Percentiles rank a stretch among this genome's conserved stretches.
Evolutionary conservation across 2,797 vertebrate genomes (phyloP).

Genomic region (Synanceia verrucosa): DNA sequence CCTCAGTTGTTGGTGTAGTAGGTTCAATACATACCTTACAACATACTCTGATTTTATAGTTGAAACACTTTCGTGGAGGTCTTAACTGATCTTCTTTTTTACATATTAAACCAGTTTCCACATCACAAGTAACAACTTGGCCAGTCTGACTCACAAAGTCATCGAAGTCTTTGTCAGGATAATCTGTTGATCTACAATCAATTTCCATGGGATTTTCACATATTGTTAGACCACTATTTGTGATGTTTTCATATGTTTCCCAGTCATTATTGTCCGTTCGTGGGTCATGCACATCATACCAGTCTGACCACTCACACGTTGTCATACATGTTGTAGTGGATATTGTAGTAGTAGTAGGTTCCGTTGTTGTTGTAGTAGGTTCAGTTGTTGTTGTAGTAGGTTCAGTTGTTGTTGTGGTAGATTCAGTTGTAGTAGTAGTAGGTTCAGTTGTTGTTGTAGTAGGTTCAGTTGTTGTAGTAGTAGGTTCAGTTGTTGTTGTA

Average conservation of each 20-base stretch:
- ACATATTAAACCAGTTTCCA: constrained; percentile 69
- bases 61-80: constrained; percentile 57
- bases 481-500: no score
- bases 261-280: constrained; percentile 45
- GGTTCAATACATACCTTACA: constrained; percentile 18
- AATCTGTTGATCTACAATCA: constrained; percentile 34
- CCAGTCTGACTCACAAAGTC: background rate
- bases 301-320: constrained; percentile 79
- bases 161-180: constrained; percentile 27
- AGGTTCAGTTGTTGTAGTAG: no score
- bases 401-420: no score
- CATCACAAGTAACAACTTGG: constrained; percentile 64
- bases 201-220: constrained; percentile 62
- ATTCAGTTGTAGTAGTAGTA: no score
- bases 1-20: no score
- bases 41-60: constrained; percentile 75
- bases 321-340: no score
- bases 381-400: no score
- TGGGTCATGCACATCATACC: constrained; percentile 72
- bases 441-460: no score
- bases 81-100: constrained; percentile 12
- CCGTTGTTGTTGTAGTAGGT: no score
- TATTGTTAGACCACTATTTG: constrained; percentile 37
- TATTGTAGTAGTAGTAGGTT: no score
- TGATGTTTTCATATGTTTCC: constrained; percentile 81